Percentiles rank a stretch among this genome's conserved stretches.
Conservation (phyloP, 2,888 invertebrate genomes). For the Agrilus biguttatus region DNA sequence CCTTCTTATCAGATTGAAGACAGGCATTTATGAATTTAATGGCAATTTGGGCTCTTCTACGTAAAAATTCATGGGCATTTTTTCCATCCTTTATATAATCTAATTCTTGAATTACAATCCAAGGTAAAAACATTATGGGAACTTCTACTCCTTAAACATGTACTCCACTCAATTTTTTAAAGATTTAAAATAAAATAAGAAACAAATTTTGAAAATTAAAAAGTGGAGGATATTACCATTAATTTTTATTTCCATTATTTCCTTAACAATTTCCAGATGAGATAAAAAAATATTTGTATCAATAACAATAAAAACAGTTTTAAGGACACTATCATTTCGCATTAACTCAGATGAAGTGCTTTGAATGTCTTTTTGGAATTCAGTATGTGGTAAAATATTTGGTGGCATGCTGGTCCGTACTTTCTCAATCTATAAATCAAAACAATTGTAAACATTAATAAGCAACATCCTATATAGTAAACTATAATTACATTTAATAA, state of each 20-base stretch:
- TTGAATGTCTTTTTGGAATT: conserved; percentile 1
- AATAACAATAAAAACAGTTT: conserved; percentile 27
- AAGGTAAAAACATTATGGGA: conserved; percentile 39
- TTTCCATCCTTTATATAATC: conserved; percentile 37
- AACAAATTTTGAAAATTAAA: neutral
- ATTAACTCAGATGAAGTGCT: neutral
- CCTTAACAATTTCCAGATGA: conserved; percentile 27
- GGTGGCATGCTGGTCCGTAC: conserved; percentile 5
- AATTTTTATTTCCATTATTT: conserved; percentile 15
- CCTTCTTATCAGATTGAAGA: conserved; percentile 26
- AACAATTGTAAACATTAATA: conserved; percentile 6
- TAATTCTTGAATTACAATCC: conserved; percentile 45
- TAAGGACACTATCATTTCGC: conserved; percentile 4
- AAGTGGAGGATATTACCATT: conserved; percentile 3
- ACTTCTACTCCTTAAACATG: conserved; percentile 15
- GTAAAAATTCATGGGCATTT: conserved; percentile 10
- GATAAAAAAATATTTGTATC: conserved; percentile 37
- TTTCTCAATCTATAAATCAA: conserved; percentile 14
- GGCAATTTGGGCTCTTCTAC: conserved; percentile 24
- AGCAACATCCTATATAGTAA: neutral
- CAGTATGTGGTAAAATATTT: conserved; percentile 1
- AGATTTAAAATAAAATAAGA: neutral
- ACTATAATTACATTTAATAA: conserved; percentile 10
- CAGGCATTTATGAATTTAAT: conserved; percentile 40
- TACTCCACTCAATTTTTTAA: conserved; percentile 1